These are phyloP conservation scores for Siniperca knerii DNA, from an alignment of 2,113 vertebrate species.

Conservation along the genomic window DNA sequence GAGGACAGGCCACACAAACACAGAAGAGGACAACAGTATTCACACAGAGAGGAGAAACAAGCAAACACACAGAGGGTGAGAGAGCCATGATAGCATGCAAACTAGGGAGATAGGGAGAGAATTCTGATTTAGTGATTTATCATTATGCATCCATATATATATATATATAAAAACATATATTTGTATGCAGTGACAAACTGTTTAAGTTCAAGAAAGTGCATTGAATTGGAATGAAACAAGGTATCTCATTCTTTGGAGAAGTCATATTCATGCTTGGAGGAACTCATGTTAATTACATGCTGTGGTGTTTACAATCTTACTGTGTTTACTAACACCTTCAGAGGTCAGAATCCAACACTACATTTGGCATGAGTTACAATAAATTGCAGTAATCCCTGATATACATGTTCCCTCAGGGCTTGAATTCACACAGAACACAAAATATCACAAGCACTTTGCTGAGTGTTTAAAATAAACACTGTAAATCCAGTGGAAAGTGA, in stretches of 20 bases:
- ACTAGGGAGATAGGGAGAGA: too few relatives aligned
- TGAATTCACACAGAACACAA: background rate
- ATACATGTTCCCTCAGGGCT: constrained; percentile 1
- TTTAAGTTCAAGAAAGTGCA: constrained; percentile 5
- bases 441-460: background rate
- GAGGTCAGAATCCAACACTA: constrained; percentile 31
- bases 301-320: constrained; percentile 30
- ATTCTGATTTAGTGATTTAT: constrained; percentile 28
- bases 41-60: too few relatives aligned
- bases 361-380: constrained; percentile 8
- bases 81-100: too few relatives aligned
- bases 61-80: too few relatives aligned
- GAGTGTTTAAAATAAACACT: constrained; percentile 27
- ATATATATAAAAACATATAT: background rate
- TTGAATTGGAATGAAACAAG: constrained; percentile 18
- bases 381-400: constrained; percentile 18
- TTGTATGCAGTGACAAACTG: background rate
- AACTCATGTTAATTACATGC: constrained; percentile 45
- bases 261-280: constrained; percentile 16
- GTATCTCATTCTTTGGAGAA: constrained; percentile 17
- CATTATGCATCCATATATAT: constrained; percentile 17
- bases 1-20: too few relatives aligned
- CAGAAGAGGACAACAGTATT: too few relatives aligned
- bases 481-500: background rate
- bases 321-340: constrained; percentile 31